phyloP scores from a whole-genome alignment of 2,797 vertebrate genomes.

The Varecia variegata region DNA sequence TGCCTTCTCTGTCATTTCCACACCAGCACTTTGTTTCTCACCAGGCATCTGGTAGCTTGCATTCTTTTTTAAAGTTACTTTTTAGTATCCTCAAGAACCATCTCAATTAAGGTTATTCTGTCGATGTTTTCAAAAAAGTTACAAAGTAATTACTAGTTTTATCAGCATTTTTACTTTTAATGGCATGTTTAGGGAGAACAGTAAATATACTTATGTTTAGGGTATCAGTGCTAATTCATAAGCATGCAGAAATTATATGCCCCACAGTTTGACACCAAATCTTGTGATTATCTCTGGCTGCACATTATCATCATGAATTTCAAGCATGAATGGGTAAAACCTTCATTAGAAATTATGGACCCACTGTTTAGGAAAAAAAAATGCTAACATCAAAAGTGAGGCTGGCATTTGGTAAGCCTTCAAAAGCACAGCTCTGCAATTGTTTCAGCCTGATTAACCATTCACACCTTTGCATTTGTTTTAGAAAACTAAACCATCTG shows the following conservation, averaged over 20 bases:
- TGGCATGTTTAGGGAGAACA: neutral
- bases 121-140: neutral
- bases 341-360: conserved; percentile 71
- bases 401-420: conserved; percentile 36
- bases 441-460: conserved; percentile 63
- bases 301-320: conserved; percentile 55
- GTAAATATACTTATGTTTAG: neutral
- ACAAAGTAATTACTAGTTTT: conserved; percentile 15
- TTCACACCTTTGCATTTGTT: conserved; percentile 35
- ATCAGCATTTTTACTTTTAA: conserved; percentile 3
- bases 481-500: conserved; percentile 42
- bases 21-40: conserved; percentile 10
- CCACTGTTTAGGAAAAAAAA: neutral
- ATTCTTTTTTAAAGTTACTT: neutral
- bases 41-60: neutral
- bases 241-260: conserved; percentile 42
- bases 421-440: conserved; percentile 49
- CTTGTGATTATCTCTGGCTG: conserved; percentile 63
- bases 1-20: neutral
- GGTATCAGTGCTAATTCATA: neutral
- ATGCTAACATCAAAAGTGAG: conserved; percentile 59
- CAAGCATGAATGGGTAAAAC: conserved; percentile 44
- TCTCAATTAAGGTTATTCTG: neutral
- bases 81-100: neutral
- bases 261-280: conserved; percentile 65